Conservation (phyloP, 2,888 invertebrate species). For the Ectemnius lituratus region DNA sequence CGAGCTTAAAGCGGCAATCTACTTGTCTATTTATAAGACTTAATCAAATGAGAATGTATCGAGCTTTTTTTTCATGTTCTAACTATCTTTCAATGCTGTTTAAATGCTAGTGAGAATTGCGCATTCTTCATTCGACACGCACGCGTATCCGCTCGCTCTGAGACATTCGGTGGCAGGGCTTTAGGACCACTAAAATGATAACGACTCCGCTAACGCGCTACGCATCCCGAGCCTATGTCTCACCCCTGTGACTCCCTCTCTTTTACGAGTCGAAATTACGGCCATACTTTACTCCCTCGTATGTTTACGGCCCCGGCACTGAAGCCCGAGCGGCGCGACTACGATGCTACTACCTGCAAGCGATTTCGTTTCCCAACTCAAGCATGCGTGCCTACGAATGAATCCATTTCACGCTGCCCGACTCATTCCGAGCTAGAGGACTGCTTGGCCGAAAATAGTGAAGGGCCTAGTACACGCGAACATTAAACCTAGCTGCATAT, state of each 20-base stretch:
- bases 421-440: background rate
- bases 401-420: conserved; percentile 24
- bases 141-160: conserved; percentile 27
- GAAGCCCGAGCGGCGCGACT: no score
- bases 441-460: background rate
- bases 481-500: no score
- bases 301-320: conserved; percentile 54
- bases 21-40: conserved; percentile 29
- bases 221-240: conserved; percentile 52
- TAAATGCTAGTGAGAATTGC: no score
- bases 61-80: conserved; percentile 15
- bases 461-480: no score
- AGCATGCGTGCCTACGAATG: conserved; percentile 13
- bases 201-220: conserved; percentile 61
- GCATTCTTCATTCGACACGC: background rate
- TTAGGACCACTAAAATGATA: conserved; percentile 72
- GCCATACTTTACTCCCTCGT: conserved; percentile 50
- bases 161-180: conserved; percentile 61
- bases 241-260: conserved; percentile 51
- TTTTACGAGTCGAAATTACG: conserved; percentile 71
- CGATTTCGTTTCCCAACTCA: no score
- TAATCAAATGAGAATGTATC: conserved; percentile 52
- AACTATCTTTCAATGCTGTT: background rate
- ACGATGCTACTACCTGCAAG: no score
- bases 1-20: no score